phyloP scores from a whole-genome alignment of 1,140 invertebrate species.

The Drosophila sulfurigaster region DNA sequence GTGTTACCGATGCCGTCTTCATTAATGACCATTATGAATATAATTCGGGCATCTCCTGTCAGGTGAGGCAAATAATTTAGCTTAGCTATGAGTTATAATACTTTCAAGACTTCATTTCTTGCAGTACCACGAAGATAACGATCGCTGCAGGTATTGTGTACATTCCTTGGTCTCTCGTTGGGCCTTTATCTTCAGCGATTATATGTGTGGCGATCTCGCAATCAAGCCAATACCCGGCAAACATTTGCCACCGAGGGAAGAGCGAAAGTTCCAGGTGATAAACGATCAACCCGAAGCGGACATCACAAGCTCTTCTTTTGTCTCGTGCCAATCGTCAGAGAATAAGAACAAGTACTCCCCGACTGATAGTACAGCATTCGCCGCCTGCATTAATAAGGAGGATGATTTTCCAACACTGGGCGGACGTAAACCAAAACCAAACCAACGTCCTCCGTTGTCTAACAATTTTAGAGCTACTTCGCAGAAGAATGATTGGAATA shows the following conservation, averaged over 20 bases:
- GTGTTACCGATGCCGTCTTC: conserved; percentile 59
- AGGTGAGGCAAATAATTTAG: conserved; percentile 40
- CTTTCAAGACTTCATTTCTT: conserved; percentile 7
- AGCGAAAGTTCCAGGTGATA: conserved; percentile 31
- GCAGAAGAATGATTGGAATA: conserved; percentile 9
- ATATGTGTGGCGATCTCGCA: conserved; percentile 69
- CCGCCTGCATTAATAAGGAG: background rate
- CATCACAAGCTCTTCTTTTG: background rate
- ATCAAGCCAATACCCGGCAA: conserved; percentile 58
- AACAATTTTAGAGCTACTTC: background rate
- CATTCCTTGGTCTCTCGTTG: conserved; percentile 70
- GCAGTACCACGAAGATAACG: conserved; percentile 69
- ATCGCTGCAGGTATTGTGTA: conserved; percentile 69
- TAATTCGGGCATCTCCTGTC: conserved; percentile 58
- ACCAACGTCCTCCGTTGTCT: background rate
- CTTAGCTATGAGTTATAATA: background rate
- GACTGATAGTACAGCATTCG: conserved; percentile 27
- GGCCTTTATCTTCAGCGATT: conserved; percentile 70
- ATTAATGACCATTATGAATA: conserved; percentile 66
- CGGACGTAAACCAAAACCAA: background rate
- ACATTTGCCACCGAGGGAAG: conserved; percentile 49
- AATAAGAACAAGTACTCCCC: conserved; percentile 12
- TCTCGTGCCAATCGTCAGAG: conserved; percentile 7
- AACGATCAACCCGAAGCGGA: background rate
- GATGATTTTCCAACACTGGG: conserved; percentile 43